Conservation (phyloP, 2,888 invertebrate species). For the Epinotia bilunana region DNA sequence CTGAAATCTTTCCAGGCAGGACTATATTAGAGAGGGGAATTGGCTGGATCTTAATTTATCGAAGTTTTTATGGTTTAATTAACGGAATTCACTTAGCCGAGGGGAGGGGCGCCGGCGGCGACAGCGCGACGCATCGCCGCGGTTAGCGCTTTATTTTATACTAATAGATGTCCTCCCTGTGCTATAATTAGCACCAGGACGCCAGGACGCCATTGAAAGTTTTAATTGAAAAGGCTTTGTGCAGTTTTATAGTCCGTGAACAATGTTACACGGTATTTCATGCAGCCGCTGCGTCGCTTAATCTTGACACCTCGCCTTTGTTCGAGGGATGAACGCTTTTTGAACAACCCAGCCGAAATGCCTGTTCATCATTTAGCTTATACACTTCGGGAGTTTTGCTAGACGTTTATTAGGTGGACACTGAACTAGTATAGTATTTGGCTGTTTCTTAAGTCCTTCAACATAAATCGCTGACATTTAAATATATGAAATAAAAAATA, state of each 20-base stretch:
- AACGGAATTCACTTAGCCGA: conserved; percentile 84
- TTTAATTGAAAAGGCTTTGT: conserved; percentile 84
- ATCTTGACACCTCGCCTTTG: conserved; percentile 63
- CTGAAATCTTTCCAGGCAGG: conserved; percentile 78
- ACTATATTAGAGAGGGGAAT: conserved; percentile 82
- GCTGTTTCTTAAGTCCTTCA: no score
- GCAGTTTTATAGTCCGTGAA: conserved; percentile 78
- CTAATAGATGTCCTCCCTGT: conserved; percentile 75
- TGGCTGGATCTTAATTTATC: conserved; percentile 85
- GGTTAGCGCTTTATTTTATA: conserved; percentile 75
- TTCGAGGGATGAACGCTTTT: conserved; percentile 43
- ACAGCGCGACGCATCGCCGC: conserved; percentile 60
- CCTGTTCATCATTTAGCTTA: conserved; percentile 20
- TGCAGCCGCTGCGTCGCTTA: conserved; percentile 59
- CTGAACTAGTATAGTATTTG: no score
- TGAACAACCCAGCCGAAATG: conserved; percentile 22
- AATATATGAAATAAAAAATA: no score
- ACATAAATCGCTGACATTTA: no score
- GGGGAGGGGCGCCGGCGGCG: conserved; percentile 56
- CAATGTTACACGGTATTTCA: conserved; percentile 73
- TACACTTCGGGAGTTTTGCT: neutral
- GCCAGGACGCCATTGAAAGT: conserved; percentile 78
- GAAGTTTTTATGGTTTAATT: conserved; percentile 86
- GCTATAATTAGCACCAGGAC: conserved; percentile 77
- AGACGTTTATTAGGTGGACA: neutral